phyloP scores from a whole-genome alignment of 2,113 vertebrate species.

The Stigmatopora argus region DNA sequence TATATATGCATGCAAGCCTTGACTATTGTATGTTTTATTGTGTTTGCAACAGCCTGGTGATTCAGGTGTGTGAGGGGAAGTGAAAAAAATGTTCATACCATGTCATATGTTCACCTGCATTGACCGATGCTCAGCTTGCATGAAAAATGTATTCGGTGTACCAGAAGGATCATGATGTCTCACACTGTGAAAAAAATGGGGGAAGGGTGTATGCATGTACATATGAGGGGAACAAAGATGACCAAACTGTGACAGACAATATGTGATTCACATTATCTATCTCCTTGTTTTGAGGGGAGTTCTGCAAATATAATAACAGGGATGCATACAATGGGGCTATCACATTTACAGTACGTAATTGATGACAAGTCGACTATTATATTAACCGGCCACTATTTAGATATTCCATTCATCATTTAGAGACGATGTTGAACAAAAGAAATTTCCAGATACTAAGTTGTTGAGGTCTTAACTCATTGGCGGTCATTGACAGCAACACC shows the following conservation, averaged over 20 bases:
- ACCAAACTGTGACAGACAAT: constrained; percentile 57
- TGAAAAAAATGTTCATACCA: constrained; percentile 47
- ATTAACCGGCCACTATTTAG: too few species aligned
- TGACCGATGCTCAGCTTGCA: constrained; percentile 49
- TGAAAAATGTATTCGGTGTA: constrained; percentile 58
- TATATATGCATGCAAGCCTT: constrained; percentile 3
- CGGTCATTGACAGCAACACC: too few species aligned
- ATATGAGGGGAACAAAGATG: constrained; percentile 47
- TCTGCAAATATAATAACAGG: constrained; percentile 47
- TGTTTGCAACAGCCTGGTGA: constrained; percentile 26
- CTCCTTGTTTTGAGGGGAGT: constrained; percentile 29
- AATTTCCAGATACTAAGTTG: too few species aligned
- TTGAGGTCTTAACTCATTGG: too few species aligned
- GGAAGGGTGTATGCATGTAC: constrained; percentile 39
- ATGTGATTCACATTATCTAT: constrained; percentile 53
- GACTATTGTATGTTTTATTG: constrained; percentile 16
- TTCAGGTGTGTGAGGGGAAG: constrained; percentile 14
- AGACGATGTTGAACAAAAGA: too few species aligned
- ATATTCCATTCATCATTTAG: too few species aligned
- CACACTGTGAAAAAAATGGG: constrained; percentile 44
- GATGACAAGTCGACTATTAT: too few species aligned
- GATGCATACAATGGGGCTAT: background rate
- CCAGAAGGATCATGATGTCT: constrained; percentile 63
- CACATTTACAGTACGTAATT: too few species aligned
- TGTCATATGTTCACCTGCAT: constrained; percentile 49